phyloP scores from a whole-genome alignment of 2,888 invertebrate genomes.

The Acanthacorydalis orientalis region DNA sequence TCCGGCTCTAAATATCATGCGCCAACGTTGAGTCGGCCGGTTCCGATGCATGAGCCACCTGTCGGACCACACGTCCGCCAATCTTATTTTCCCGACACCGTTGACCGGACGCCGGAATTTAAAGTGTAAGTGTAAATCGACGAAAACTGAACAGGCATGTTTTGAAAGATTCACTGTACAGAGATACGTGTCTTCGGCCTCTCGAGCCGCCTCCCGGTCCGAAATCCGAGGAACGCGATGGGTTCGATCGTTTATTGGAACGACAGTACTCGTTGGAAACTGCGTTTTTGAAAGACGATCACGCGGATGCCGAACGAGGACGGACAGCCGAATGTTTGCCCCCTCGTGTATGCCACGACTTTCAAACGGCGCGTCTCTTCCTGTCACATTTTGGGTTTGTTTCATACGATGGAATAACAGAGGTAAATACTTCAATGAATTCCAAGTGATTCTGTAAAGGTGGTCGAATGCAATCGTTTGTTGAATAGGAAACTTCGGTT shows the following conservation, averaged over 20 bases:
- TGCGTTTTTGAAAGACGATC: constrained; percentile 2
- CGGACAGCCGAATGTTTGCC: constrained; percentile 60
- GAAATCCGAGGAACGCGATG: constrained; percentile 36
- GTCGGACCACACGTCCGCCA: constrained; percentile 51
- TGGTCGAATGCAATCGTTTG: constrained; percentile 1
- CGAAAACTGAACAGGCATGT: no score
- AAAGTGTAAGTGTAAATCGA: constrained; percentile 45
- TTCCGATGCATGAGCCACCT: constrained; percentile 55
- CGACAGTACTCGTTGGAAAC: constrained; percentile 39
- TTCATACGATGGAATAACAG: constrained; percentile 34
- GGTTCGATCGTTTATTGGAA: constrained; percentile 54
- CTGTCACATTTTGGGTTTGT: constrained; percentile 91
- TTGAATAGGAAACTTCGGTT: constrained; percentile 20
- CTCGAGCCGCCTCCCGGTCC: constrained; percentile 48
- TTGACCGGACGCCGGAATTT: constrained; percentile 62
- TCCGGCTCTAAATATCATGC: constrained; percentile 47
- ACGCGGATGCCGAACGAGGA: constrained; percentile 13
- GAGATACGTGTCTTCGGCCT: constrained; percentile 80
- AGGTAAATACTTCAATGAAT: constrained; percentile 20
- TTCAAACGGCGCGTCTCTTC: constrained; percentile 88
- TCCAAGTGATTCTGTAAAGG: neutral
- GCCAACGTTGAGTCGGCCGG: constrained; percentile 50
- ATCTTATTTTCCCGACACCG: constrained; percentile 63
- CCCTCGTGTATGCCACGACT: constrained; percentile 73
- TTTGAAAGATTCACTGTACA: constrained; percentile 19